Conservation (phyloP, 2,888 invertebrate species). For the Catonia carolina region DNA sequence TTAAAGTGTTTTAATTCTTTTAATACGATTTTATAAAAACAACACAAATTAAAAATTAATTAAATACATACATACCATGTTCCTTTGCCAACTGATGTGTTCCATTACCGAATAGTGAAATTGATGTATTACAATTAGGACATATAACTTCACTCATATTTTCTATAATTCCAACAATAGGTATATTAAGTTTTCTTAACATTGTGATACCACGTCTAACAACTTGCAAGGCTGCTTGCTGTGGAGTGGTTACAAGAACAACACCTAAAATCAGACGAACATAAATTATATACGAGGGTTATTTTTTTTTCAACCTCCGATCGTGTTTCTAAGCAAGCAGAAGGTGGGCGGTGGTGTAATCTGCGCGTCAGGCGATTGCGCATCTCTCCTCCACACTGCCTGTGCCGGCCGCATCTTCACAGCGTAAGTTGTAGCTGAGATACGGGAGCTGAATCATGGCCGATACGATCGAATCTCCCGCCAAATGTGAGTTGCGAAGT, state of each 20-base stretch:
- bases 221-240: constrained; percentile 79
- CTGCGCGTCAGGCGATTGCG: too few relatives aligned
- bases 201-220: constrained; percentile 79
- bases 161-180: constrained; percentile 80
- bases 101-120: constrained; percentile 65
- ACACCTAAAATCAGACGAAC: constrained; percentile 51
- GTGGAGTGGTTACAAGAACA: constrained; percentile 88
- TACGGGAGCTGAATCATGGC: too few relatives aligned
- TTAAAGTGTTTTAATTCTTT: too few relatives aligned
- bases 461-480: too few relatives aligned
- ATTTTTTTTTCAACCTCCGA: too few relatives aligned
- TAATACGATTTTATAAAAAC: too few relatives aligned
- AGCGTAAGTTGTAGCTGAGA: too few relatives aligned
- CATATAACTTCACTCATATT: constrained; percentile 83
- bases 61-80: constrained; percentile 45
- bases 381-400: too few relatives aligned
- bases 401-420: too few relatives aligned
- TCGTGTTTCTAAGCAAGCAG: too few relatives aligned
- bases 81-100: constrained; percentile 55
- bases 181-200: constrained; percentile 76
- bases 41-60: not conserved
- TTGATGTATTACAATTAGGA: constrained; percentile 63
- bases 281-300: constrained; percentile 11
- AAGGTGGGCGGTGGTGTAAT: too few relatives aligned
- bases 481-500: too few relatives aligned